phyloP scores from a whole-genome alignment of 2,113 vertebrate genomes.

The Notothenia coriiceps region DNA sequence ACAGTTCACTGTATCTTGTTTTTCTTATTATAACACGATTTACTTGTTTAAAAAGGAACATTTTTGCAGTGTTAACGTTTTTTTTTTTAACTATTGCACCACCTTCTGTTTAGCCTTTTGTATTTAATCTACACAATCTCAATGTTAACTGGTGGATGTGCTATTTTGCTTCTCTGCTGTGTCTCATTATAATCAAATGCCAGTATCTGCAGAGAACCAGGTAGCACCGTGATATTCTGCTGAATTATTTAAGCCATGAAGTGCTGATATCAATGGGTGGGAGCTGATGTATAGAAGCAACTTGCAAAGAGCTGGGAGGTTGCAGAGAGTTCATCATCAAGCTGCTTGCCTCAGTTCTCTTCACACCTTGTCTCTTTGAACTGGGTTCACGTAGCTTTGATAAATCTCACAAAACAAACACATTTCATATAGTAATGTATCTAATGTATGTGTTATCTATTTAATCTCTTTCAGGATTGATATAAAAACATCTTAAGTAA shows the following conservation, averaged over 20 bases:
- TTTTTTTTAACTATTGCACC: too few species aligned
- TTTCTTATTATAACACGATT: conserved; percentile 4
- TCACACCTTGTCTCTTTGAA: conserved; percentile 65
- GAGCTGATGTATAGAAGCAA: conserved; percentile 59
- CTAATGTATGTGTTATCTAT: too few species aligned
- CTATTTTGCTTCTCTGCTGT: conserved; percentile 21
- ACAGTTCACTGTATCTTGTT: background rate
- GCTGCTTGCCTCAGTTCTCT: conserved; percentile 61
- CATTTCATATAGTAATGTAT: conserved; percentile 6
- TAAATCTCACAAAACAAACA: conserved; percentile 5
- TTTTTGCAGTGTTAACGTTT: background rate
- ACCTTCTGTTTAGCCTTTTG: conserved; percentile 9
- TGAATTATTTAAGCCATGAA: conserved; percentile 80
- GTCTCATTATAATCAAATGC: conserved; percentile 43
- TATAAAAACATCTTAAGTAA: background rate
- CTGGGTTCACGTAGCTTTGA: conserved; percentile 43
- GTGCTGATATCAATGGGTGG: conserved; percentile 76
- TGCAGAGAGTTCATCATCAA: conserved; percentile 77
- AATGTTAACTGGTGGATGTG: conserved; percentile 12
- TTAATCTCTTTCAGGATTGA: background rate
- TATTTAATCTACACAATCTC: conserved; percentile 20
- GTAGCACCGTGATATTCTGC: conserved; percentile 61
- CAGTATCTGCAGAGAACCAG: conserved; percentile 64
- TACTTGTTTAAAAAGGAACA: background rate
- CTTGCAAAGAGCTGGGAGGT: conserved; percentile 69